Evolutionary conservation across 2,113 vertebrate species (phyloP).

Genomic region (Fulica atra): DNA sequence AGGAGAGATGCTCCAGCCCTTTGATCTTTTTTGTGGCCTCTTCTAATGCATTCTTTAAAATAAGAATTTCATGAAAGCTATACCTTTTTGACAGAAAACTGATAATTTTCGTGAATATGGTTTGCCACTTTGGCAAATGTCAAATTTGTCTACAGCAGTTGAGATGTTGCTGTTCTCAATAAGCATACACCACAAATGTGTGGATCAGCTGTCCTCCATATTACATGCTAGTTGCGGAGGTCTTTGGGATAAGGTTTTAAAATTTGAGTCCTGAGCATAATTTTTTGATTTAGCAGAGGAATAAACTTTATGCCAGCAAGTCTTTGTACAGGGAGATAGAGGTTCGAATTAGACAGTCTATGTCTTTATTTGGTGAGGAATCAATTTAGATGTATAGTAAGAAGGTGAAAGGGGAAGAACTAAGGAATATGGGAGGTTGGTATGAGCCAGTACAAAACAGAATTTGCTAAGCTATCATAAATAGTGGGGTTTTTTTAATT

Average conservation of each 20-base stretch:
- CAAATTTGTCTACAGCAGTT: not conserved
- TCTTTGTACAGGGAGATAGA: rapidly evolving
- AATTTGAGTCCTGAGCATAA: not conserved
- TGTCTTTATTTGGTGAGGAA: not conserved
- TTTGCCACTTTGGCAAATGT: not conserved
- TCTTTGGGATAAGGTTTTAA: not conserved
- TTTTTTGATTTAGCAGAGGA: not conserved
- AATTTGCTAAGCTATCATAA: not conserved
- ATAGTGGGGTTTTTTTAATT: not conserved
- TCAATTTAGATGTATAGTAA: not conserved
- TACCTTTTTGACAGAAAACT: not conserved
- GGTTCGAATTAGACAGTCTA: not conserved
- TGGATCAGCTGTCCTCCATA: not conserved
- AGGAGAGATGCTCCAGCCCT: too few species aligned
- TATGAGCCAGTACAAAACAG: not conserved
- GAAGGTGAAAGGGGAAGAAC: not conserved
- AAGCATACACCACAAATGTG: not conserved
- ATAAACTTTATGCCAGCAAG: not conserved
- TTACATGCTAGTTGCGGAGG: not conserved
- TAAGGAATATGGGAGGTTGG: not conserved
- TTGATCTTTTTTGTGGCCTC: too few species aligned
- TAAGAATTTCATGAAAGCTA: not conserved
- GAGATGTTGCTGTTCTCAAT: not conserved
- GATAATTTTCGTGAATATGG: not conserved
- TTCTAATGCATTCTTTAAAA: not conserved